These are phyloP conservation scores for Pristionchus japonicus DNA, from an alignment of 2,888 invertebrate species.

Conservation along the genomic window DNA sequence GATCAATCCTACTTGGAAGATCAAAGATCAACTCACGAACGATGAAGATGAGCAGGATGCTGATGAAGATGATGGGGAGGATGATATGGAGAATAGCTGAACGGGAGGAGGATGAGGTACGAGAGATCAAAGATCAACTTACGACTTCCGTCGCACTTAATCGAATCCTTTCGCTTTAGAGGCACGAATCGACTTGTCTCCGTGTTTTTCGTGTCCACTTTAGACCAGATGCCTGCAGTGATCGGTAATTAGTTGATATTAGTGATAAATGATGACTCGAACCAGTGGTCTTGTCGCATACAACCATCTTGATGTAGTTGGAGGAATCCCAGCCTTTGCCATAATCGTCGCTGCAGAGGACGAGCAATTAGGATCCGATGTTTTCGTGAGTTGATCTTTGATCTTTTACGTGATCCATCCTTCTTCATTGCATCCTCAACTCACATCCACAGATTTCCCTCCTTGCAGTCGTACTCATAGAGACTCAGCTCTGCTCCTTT, in stretches of 20 bases:
- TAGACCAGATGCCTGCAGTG: background rate
- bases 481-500: background rate
- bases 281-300: background rate
- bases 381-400: background rate
- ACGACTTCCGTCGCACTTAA: background rate
- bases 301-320: background rate
- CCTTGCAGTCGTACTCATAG: constrained; percentile 11
- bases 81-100: background rate
- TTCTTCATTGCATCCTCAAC: no score
- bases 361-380: background rate
- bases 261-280: background rate
- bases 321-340: background rate
- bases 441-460: background rate
- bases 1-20: background rate
- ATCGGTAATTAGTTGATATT: no score
- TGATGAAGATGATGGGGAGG: constrained; percentile 4
- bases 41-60: constrained; percentile 11
- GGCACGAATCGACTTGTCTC: background rate
- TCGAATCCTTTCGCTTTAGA: background rate
- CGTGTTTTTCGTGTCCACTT: no score
- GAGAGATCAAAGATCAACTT: background rate
- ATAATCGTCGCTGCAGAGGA: background rate
- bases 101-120: background rate
- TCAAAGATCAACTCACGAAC: background rate
- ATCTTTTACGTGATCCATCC: no score